These are phyloP conservation scores for Stramonita haemastoma DNA, from an alignment of 2,888 invertebrate species.

Conservation along the genomic window DNA sequence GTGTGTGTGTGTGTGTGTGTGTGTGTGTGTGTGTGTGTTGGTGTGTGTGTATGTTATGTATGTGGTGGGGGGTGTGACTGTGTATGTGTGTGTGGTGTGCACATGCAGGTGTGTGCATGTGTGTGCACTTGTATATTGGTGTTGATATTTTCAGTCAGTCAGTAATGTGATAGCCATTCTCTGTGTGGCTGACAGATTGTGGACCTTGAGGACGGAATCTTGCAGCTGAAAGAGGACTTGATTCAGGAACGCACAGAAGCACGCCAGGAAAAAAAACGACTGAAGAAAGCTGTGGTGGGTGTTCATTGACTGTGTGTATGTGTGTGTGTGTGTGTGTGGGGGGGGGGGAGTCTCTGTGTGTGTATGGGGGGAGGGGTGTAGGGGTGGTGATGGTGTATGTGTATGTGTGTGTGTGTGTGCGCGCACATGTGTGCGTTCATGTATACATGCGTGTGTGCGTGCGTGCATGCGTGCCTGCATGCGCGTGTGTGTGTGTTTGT, in stretches of 20 bases:
- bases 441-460: background rate
- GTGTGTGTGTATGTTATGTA: background rate
- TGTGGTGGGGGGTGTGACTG: background rate
- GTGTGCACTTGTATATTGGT: too few relatives aligned
- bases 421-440: background rate
- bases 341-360: background rate
- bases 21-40: background rate
- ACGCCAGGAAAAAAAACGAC: conserved; percentile 72
- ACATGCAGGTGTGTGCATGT: too few relatives aligned
- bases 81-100: background rate
- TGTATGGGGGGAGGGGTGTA: background rate
- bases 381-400: background rate
- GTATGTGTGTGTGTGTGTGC: background rate
- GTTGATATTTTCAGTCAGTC: too few relatives aligned
- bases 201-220: conserved; percentile 76
- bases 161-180: background rate
- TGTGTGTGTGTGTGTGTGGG: background rate
- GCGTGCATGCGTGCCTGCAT: background rate
- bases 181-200: conserved; percentile 66
- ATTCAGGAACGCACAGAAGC: conserved; percentile 77
- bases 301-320: background rate
- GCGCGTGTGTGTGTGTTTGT: background rate
- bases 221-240: conserved; percentile 76
- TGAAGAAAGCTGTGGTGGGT: conserved; percentile 74
- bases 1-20: background rate